Evolutionary conservation across 2,888 invertebrate species (phyloP).

Genomic region (Acleris holmiana): DNA sequence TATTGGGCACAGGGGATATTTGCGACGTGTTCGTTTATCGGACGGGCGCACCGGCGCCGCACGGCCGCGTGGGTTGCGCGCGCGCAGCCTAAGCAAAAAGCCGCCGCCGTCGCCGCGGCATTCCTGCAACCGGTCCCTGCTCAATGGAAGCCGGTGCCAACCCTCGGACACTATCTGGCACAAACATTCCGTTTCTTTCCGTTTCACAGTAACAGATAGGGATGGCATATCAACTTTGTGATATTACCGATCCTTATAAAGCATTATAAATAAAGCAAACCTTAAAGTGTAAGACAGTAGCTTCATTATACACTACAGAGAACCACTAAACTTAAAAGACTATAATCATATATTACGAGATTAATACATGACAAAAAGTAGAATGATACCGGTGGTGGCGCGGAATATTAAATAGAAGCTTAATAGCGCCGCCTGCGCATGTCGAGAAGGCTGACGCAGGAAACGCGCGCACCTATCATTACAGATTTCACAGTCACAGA

Average conservation of each 20-base stretch:
- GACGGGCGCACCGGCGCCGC: constrained; percentile 59
- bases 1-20: constrained; percentile 55
- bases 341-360: constrained; percentile 73
- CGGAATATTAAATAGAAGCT: constrained; percentile 64
- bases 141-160: constrained; percentile 74
- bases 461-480: constrained; percentile 22
- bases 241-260: too few relatives aligned
- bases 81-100: constrained; percentile 71
- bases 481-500: constrained; percentile 35
- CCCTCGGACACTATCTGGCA: constrained; percentile 33
- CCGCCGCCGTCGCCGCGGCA: constrained; percentile 68
- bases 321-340: constrained; percentile 49
- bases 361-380: constrained; percentile 71
- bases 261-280: too few relatives aligned
- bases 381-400: constrained; percentile 60
- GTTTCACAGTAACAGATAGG: background rate
- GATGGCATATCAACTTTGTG: background rate
- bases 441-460: constrained; percentile 8
- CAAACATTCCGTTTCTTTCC: background rate
- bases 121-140: constrained; percentile 77
- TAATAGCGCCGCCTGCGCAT: constrained; percentile 51
- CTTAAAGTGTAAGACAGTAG: too few relatives aligned
- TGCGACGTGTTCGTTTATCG: constrained; percentile 70
- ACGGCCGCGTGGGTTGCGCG: constrained; percentile 69
- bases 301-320: background rate